A percentile compares a stretch with the other conserved stretches of the same genome.
phyloP scores from a whole-genome alignment of 1,140 invertebrate genomes.

The Potamilus streckersoni region DNA sequence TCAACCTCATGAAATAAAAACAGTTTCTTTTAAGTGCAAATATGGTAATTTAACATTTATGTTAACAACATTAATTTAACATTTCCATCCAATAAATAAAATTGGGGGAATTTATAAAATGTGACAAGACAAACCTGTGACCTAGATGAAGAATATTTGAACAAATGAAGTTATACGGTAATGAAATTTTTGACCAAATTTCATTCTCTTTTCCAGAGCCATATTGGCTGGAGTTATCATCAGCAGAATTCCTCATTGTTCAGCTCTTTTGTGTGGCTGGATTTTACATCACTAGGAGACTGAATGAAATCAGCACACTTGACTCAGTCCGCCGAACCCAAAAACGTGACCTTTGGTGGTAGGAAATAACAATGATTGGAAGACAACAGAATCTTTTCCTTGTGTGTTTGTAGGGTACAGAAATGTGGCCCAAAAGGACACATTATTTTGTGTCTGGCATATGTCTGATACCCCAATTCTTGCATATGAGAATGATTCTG shows the following conservation, averaged over 20 bases:
- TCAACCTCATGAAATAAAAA: no score
- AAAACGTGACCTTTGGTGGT: slow-evolving; percentile 71
- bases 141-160: no score
- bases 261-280: slow-evolving; percentile 71
- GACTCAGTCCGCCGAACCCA: slow-evolving; percentile 69
- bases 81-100: no score
- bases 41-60: no score
- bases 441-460: not conserved
- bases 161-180: not conserved
- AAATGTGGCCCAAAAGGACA: no score
- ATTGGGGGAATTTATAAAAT: no score
- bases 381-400: no score
- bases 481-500: no score
- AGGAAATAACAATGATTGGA: slow-evolving; percentile 20
- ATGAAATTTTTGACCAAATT: slow-evolving; percentile 5
- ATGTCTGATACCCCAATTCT: not conserved
- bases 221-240: slow-evolving; percentile 72
- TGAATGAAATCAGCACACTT: slow-evolving; percentile 68
- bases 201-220: slow-evolving; percentile 66
- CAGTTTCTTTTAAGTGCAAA: no score
- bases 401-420: no score
- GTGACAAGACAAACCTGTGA: no score
- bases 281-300: slow-evolving; percentile 70
- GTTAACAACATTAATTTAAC: no score
- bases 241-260: slow-evolving; percentile 71